Percentiles rank a stretch among this genome's conserved stretches.
These are phyloP conservation scores for Alethe castanea DNA, from an alignment of 2,113 vertebrate species.

Conservation along the genomic window DNA sequence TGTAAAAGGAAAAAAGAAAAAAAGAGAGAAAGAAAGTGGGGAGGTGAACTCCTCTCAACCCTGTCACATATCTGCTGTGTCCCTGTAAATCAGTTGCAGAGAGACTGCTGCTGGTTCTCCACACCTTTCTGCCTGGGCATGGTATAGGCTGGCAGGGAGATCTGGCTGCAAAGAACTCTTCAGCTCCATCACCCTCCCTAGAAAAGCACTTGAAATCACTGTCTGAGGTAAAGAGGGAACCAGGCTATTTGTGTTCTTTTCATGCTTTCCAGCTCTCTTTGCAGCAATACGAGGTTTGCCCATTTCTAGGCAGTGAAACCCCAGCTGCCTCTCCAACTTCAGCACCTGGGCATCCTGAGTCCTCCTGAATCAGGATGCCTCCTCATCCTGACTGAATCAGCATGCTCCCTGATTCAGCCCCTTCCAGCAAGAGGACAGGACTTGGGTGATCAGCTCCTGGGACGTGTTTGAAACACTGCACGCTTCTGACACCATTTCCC, in stretches of 20 bases:
- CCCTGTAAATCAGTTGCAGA: conserved; percentile 72
- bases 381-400: background rate
- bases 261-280: background rate
- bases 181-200: background rate
- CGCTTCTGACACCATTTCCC: background rate
- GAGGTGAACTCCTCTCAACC: conserved; percentile 81
- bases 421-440: background rate
- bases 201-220: background rate
- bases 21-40: background rate
- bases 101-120: conserved; percentile 44
- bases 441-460: background rate
- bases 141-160: background rate
- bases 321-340: background rate
- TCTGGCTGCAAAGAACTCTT: background rate
- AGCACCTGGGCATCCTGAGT: background rate
- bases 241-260: background rate
- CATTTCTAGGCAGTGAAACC: rapidly evolving
- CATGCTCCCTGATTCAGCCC: background rate
- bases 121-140: background rate
- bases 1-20: conserved; percentile 18
- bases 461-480: background rate
- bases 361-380: background rate
- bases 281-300: background rate
- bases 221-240: background rate
- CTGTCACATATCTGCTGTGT: conserved; percentile 64